Evolutionary conservation across 2,888 invertebrate species (phyloP).

Genomic region (Pandemis heparana): DNA sequence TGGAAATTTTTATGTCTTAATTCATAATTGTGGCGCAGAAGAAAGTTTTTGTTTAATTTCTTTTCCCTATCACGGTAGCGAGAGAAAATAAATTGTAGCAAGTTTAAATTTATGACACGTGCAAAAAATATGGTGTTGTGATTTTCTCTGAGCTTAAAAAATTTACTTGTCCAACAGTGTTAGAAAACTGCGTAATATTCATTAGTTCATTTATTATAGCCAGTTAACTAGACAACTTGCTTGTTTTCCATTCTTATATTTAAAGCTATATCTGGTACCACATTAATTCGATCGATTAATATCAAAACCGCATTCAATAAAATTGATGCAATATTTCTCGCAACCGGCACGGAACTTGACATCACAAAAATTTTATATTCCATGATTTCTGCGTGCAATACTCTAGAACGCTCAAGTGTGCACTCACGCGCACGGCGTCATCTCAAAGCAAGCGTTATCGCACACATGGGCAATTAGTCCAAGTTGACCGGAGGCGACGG

Average conservation of each 20-base stretch:
- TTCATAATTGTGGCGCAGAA: constrained; percentile 19
- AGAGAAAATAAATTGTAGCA: background rate
- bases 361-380: constrained; percentile 36
- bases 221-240: background rate
- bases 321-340: background rate
- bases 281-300: background rate
- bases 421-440: constrained; percentile 78
- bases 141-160: background rate
- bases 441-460: constrained; percentile 80
- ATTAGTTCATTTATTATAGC: background rate
- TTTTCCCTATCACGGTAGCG: background rate
- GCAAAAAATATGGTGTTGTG: no score
- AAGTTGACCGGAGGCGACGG: constrained; percentile 84
- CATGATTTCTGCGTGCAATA: constrained; percentile 38
- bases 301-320: background rate
- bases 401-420: constrained; percentile 54
- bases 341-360: background rate
- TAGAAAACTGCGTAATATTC: background rate
- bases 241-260: background rate
- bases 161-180: background rate
- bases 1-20: constrained; percentile 14
- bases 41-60: constrained; percentile 7
- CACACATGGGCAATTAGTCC: constrained; percentile 86
- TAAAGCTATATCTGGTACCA: background rate
- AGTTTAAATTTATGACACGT: background rate